Percentiles rank a stretch among this genome's conserved stretches.
These are phyloP conservation scores for Psammodynastes pulverulentus DNA, from an alignment of 2,113 vertebrate genomes.

Conservation along the genomic window DNA sequence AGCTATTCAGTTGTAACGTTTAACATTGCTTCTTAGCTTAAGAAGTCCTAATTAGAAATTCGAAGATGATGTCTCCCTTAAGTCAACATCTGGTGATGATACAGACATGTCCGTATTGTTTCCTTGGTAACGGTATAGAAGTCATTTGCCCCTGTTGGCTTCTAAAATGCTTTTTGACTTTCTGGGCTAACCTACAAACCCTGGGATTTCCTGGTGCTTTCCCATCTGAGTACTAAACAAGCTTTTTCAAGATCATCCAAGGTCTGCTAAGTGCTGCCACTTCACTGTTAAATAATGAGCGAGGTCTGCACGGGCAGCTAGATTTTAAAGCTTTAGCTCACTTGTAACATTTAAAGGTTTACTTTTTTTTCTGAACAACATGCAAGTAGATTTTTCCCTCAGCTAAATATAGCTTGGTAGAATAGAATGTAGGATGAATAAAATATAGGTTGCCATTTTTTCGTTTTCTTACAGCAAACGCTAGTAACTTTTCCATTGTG, in stretches of 20 bases:
- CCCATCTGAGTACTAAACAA: neutral
- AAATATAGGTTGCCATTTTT: neutral
- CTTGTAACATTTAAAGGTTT: neutral
- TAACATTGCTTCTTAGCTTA: constrained; percentile 21
- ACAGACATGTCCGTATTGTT: neutral
- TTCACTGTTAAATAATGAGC: neutral
- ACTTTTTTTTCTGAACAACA: neutral
- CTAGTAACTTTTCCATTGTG: neutral
- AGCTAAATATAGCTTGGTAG: neutral
- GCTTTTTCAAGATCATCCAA: neutral
- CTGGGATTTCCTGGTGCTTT: neutral
- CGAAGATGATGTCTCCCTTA: neutral
- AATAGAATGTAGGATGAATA: neutral
- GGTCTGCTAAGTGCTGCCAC: neutral
- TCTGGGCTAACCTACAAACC: neutral
- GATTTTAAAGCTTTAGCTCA: neutral
- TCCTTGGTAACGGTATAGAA: neutral
- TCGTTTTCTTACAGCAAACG: neutral
- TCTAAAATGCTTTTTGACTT: neutral
- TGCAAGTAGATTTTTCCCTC: neutral
- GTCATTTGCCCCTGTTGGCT: neutral
- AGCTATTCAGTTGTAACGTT: constrained; percentile 2
- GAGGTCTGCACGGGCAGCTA: neutral
- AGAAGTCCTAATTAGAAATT: neutral
- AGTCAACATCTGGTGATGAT: neutral